These are phyloP conservation scores for Podarcis siculus DNA, from an alignment of 2,797 vertebrate genomes.

Conservation along the genomic window DNA sequence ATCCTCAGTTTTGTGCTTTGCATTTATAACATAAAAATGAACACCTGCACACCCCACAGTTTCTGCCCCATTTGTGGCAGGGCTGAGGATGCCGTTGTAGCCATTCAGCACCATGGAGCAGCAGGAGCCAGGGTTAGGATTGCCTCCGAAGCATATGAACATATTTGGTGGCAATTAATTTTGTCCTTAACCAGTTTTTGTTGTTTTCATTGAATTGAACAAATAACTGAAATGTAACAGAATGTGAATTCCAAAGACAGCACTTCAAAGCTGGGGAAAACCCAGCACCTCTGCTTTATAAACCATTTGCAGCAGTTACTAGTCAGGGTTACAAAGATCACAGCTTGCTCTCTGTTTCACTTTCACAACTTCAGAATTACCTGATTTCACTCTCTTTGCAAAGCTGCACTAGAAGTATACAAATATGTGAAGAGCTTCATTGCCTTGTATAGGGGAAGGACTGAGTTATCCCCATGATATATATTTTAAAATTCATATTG, in stretches of 20 bases:
- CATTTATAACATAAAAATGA: not conserved
- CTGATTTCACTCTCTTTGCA: not conserved
- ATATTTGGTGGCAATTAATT: too few relatives aligned
- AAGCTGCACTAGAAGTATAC: not conserved
- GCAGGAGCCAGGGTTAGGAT: too few relatives aligned
- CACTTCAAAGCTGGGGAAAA: not conserved
- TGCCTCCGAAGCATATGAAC: too few relatives aligned
- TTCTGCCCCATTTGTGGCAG: too few relatives aligned
- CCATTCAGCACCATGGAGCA: too few relatives aligned
- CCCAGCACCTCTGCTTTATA: not conserved
- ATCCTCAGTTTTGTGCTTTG: slow-evolving; percentile 1
- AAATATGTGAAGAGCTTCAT: not conserved
- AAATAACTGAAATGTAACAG: not conserved
- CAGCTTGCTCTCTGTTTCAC: not conserved
- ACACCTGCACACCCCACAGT: not conserved
- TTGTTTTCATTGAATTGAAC: too few relatives aligned
- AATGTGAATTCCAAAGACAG: not conserved
- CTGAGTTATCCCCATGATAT: not conserved
- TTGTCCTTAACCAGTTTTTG: too few relatives aligned
- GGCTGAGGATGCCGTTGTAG: too few relatives aligned
- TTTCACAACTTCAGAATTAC: not conserved
- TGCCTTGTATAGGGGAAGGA: too few relatives aligned
- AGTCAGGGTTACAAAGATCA: not conserved
- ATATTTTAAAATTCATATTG: not conserved
- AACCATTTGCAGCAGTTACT: not conserved